These are phyloP conservation scores for Nicator chloris DNA, from an alignment of 2,113 vertebrate genomes.

Conservation along the genomic window DNA sequence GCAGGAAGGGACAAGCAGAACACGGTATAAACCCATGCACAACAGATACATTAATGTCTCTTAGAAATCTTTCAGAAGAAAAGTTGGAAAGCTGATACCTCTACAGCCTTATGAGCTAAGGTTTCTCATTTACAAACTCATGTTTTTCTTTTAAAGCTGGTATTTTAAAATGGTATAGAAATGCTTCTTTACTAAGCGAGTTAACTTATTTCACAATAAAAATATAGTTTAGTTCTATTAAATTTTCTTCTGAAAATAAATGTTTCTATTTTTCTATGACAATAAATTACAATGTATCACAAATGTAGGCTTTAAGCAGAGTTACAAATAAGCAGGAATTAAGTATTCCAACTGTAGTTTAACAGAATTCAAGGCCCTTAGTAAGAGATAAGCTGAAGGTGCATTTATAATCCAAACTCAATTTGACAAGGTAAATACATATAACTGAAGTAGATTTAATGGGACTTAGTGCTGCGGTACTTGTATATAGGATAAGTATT, in stretches of 20 bases:
- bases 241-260: conserved; percentile 67
- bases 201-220: conserved; percentile 44
- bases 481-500: conserved; percentile 79
- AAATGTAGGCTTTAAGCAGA: conserved; percentile 40
- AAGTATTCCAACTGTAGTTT: neutral
- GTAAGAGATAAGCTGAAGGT: conserved; percentile 42
- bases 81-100: neutral
- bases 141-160: neutral
- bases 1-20: neutral
- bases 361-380: conserved; percentile 40
- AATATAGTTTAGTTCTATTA: conserved; percentile 67
- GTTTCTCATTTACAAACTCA: neutral
- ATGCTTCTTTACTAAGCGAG: conserved; percentile 43
- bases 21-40: neutral
- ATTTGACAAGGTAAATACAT: conserved; percentile 23
- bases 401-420: conserved; percentile 22
- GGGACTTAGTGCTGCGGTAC: conserved; percentile 39
- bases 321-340: conserved; percentile 54
- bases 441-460: neutral
- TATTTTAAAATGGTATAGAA: conserved; percentile 39
- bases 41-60: neutral
- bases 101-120: neutral
- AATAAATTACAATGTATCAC: conserved; percentile 50
- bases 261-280: conserved; percentile 49
- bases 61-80: conserved; percentile 24